Evolutionary conservation across 2,797 vertebrate species (phyloP).

Genomic region (Hydrophis major): DNA sequence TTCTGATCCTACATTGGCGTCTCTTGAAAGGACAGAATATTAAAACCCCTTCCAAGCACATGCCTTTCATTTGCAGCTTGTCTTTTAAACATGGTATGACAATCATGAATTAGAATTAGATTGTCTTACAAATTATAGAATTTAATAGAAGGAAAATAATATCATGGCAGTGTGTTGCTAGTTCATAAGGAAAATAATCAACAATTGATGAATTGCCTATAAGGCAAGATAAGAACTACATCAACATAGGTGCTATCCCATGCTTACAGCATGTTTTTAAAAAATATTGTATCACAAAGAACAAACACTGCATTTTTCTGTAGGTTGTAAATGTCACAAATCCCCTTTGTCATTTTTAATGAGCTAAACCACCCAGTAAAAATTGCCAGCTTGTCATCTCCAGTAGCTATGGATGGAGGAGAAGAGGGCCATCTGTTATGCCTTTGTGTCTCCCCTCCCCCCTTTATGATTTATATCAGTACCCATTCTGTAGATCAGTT

Average conservation of each 20-base stretch:
- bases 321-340: conserved; percentile 42
- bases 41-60: background rate
- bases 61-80: background rate
- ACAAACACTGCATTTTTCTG: conserved; percentile 33
- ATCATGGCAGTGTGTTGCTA: background rate
- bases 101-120: background rate
- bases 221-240: background rate
- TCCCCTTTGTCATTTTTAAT: conserved; percentile 34
- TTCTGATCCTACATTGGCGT: background rate
- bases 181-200: background rate
- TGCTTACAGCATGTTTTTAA: background rate
- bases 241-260: background rate
- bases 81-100: background rate
- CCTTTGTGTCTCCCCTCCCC: conserved; percentile 31
- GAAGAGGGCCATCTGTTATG: conserved; percentile 24
- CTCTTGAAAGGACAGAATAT: background rate
- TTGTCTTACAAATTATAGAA: background rate
- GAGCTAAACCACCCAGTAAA: conserved; percentile 49
- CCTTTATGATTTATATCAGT: background rate
- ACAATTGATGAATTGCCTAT: background rate
- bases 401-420: conserved; percentile 7
- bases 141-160: background rate
- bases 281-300: conserved; percentile 29
- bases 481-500: conserved; percentile 27
- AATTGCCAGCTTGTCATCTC: conserved; percentile 42